Base-by-base conservation (phyloP, 2,113 vertebrate species). In the Prionailurus viverrinus region DNA sequence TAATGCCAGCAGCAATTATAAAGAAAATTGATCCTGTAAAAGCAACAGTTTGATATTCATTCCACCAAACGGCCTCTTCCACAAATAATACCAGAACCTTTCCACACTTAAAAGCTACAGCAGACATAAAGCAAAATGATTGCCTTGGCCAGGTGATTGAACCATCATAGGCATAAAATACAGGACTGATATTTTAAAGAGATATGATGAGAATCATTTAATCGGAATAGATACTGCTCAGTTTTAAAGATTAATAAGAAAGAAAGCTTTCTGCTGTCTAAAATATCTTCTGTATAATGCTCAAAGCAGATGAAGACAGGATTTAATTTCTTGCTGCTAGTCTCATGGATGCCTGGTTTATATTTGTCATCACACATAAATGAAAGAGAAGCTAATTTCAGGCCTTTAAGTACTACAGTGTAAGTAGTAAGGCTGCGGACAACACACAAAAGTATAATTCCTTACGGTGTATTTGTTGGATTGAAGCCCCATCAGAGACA, bases 1-100 rank as follows among this genome's bases (percentile, higher is more conserved):
- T 93, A 90, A 94, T 73, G 31, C 92, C 31, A 69, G 51, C 11
- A 87, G 94, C 73, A 97, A 96, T 97, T 94, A 89, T 73, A 83
- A 69, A 81, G 68, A 86, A 93, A 87, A 95, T 36, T 81, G 73
- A 96, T 96, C 41, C 51, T 71, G 29, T 74, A 76, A 83, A 89
- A 92, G 48, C 25, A 93, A 91, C 36, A 87, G 33, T 76, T 92
- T 69, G 65, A 73, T 78, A 80, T 71, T 91, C 41, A 86, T 84
- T 90, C 10, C 31, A 82, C 88, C 21, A 89, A 88, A 93, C 0
- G 36, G 33, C 16, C 45, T 63, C 39, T 87, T 92, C 29, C 18
- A n/a, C 69, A 81, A 84, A 91, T 69, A 96, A 87, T 41, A 78
- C 9, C n/a, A n/a, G 74, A 45, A 71, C 2, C 51, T 96, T 71